Base-by-base conservation (phyloP, 2,797 vertebrate species). In the Microchirus variegatus region DNA sequence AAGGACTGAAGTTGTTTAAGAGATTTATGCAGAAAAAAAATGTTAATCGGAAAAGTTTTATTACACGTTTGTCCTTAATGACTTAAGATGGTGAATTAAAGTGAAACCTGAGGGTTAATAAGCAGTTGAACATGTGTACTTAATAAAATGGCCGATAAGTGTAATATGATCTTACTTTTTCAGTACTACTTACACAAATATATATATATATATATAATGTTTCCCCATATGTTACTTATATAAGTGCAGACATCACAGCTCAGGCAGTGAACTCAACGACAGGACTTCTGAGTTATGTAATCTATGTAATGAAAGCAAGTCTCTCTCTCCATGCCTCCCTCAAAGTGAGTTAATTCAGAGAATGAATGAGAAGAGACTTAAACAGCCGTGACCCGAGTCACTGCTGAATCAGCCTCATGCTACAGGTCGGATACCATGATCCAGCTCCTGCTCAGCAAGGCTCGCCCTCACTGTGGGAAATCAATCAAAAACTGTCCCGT, bases 351-450 rank as follows among this genome's bases (percentile, higher is more conserved):
- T 77, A 67, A 51, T 26, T 44, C 59, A 65, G 53, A 70, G 53
- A 78, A 57, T 71, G 71, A 85, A 63, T 74, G 65, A 79, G 47
- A 65, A 65, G 62, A 63, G 56, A 67, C 58, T 62, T 56, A 59
- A 61, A 67, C 53, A 48, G 37, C 49, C 48, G 55, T 75, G 61
- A 62, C 57, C 60, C 76, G 7, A 31, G 31, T 31, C 31, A 31
- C 43, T 68, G 61, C 60, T 68, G 72, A 85, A 63, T 77, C 71
- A 77, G 59, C 63, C 50, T 62, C 44, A 58, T 69, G 44, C 41
- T 77, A 53, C 70, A 77, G 43, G 49, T 19, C 43, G 31, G 41
- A 40, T 57, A 58, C 18, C 13, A 26, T 68, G 57, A 64, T 76
- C 51, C 56, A 54, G 61, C 59, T 63, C 44, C 63, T 47, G 61